Evolutionary conservation across 2,113 vertebrate genomes (phyloP).

Genomic region (Saccopteryx leptura): DNA sequence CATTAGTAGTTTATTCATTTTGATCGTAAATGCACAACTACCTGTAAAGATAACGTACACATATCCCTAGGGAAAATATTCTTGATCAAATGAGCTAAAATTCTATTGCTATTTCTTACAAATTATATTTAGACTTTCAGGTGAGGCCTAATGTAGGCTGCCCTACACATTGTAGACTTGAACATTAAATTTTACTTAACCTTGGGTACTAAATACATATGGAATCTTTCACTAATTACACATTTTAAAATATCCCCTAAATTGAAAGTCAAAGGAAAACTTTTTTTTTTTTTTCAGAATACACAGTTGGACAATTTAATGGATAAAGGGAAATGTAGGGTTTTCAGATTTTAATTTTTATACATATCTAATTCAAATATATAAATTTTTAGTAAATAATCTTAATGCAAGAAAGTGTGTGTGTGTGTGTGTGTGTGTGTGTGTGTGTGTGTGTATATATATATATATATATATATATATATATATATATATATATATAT

Average conservation of each 20-base stretch:
- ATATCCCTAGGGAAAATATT: background rate
- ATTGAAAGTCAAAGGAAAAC: background rate
- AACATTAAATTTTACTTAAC: background rate
- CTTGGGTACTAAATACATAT: background rate
- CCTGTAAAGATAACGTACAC: background rate
- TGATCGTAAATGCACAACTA: background rate
- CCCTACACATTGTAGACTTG: background rate
- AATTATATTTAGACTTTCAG: background rate
- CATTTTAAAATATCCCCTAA: background rate
- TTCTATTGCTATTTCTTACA: background rate
- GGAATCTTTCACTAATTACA: background rate
- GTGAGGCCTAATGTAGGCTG: background rate
- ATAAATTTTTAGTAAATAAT: background rate
- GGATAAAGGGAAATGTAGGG: background rate
- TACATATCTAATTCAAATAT: background rate
- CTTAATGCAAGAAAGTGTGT: background rate
- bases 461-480: too few species aligned
- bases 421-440: too few species aligned
- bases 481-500: background rate
- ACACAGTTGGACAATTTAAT: background rate
- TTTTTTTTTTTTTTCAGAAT: background rate
- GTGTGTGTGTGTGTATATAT: background rate
- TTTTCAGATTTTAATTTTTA: background rate
- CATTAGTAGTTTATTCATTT: background rate
- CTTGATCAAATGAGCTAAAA: background rate